A percentile compares a stretch with the other conserved stretches of the same genome.
Evolutionary conservation across 2,113 vertebrate genomes (phyloP).

Genomic region (Hippocampus comes): DNA sequence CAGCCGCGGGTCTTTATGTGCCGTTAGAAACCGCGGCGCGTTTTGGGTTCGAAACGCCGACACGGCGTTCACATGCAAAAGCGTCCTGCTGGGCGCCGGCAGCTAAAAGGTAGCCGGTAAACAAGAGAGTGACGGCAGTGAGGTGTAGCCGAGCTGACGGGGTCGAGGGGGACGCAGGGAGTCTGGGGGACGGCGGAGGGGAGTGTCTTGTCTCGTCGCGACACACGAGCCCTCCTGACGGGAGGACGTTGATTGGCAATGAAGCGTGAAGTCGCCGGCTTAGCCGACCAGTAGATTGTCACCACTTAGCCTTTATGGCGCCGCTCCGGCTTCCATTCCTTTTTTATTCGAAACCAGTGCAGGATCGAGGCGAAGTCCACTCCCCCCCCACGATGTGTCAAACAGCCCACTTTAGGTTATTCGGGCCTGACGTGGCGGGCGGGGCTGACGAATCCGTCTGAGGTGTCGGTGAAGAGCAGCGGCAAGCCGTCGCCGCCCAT

Average conservation of each 20-base stretch:
- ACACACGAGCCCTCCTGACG: constrained; percentile 46
- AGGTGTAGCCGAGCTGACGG: constrained; percentile 53
- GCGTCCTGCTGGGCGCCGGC: constrained; percentile 42
- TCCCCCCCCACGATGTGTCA: constrained; percentile 37
- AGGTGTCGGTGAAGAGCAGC: not conserved
- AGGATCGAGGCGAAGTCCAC: no score
- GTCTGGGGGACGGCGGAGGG: constrained; percentile 25
- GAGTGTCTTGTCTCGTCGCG: constrained; percentile 15
- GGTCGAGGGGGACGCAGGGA: constrained; percentile 35
- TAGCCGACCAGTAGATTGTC: constrained; percentile 20
- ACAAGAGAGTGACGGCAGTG: constrained; percentile 37
- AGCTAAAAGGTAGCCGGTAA: constrained; percentile 38
- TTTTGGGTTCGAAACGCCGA: constrained; percentile 24
- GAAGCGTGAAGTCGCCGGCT: constrained; percentile 65
- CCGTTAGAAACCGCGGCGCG: constrained; percentile 6
- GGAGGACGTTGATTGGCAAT: constrained; percentile 68
- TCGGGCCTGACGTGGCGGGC: constrained; percentile 31
- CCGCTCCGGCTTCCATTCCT: not conserved
- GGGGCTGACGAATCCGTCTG: constrained; percentile 46
- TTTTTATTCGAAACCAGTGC: no score
- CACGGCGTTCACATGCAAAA: constrained; percentile 29
- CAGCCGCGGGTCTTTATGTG: constrained; percentile 5
- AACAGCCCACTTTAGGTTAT: constrained; percentile 47
- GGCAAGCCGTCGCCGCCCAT: not conserved
- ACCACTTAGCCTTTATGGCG: no score